Conservation (phyloP, 2,113 vertebrate genomes). For the Nyctereutes procyonoides region DNA sequence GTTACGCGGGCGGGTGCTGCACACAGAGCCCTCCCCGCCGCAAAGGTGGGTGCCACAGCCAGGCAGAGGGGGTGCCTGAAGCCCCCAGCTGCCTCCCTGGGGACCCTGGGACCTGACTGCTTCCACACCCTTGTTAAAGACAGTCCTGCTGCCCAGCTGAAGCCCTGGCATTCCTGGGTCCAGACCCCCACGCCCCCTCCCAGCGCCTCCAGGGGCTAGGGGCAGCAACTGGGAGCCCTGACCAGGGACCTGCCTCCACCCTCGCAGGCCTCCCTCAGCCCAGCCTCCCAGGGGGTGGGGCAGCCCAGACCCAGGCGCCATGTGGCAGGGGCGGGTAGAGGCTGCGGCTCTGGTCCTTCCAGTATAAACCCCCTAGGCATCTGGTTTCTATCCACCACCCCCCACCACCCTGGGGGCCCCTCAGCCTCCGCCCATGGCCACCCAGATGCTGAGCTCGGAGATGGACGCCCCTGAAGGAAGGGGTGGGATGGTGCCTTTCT, state of each 20-base stretch:
- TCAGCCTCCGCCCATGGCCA: slow-evolving; percentile 84
- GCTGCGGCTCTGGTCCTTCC: slow-evolving; percentile 84
- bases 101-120: slow-evolving; percentile 11
- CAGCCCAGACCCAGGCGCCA: slow-evolving; percentile 80
- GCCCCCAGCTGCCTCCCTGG: not conserved
- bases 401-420: slow-evolving; percentile 82
- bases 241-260: slow-evolving; percentile 77
- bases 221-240: slow-evolving; percentile 69
- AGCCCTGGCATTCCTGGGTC: not conserved
- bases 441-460: slow-evolving; percentile 77
- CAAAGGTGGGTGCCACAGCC: not conserved
- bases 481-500: slow-evolving; percentile 76
- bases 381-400: slow-evolving; percentile 84
- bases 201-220: slow-evolving; percentile 56
- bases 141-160: not conserved
- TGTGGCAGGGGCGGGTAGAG: slow-evolving; percentile 83
- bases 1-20: not conserved
- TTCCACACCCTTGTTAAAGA: not conserved
- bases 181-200: not conserved
- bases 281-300: slow-evolving; percentile 84
- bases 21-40: not conserved
- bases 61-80: not conserved
- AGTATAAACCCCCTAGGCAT: slow-evolving; percentile 85
- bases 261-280: slow-evolving; percentile 77
- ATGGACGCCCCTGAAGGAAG: slow-evolving; percentile 76